Base-by-base conservation (phyloP, 2,888 invertebrate genomes). In the Embidobia sp. region DNA sequence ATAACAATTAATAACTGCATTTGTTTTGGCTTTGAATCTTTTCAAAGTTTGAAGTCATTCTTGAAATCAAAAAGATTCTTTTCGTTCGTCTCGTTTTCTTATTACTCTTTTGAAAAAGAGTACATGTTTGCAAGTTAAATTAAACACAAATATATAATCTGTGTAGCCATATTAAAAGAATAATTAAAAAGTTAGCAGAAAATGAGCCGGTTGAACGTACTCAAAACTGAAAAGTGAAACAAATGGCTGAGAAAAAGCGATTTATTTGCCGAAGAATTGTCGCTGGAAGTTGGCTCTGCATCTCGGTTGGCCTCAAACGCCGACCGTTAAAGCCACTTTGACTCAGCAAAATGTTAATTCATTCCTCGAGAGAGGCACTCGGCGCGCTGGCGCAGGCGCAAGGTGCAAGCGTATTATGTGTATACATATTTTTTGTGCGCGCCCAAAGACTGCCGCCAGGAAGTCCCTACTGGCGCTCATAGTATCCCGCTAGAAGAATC, bases 331-430 rank as follows among this genome's bases (percentile, higher is more conserved):
- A 72, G 53, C 69, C 66, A 74, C 75, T 79, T 78, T 79, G 77
- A 81, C 79, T 81, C 77, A 73, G 77, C 79, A 51, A 79, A 80
- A 81, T 79, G 75, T 79, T 79, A 76, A 81, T 81, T 76, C 72
- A 72, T 77, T 69, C 76, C 46, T 67, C 77, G 72, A 64, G 57
- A 73, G 69, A 35, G 75, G 69, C 69, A 51, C 69, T 55, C 75
- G 75, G 61, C 57, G 33, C 15, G 37, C 44, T 27, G 63, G 44
- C 70, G 76, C 67, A 51, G 55, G 37, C 75, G 69, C 37, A 75
- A 75, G 72, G 78, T 74, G 77, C 75, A 59, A 75, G 73, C 51
- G 61, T 75, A 77, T 79, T 79, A 77, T 63, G 63, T 76, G n/a
- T 40, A 31, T 59, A 70, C 44, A 76, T 57, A 55, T 46, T 70